phyloP scores from a whole-genome alignment of 2,797 vertebrate species.

The Malurus leucopterus region DNA sequence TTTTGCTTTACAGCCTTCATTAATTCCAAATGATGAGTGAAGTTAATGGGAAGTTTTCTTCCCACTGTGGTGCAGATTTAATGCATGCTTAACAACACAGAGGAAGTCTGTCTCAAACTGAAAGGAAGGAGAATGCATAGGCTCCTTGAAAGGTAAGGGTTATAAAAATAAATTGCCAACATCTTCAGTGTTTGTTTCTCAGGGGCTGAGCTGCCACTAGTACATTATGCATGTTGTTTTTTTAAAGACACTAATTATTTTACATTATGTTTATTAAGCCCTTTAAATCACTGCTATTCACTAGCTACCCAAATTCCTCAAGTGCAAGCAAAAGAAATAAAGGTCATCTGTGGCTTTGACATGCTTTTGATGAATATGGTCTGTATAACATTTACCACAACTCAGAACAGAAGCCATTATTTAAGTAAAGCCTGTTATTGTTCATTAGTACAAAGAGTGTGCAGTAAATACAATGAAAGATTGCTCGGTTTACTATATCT shows the following conservation, averaged over 20 bases:
- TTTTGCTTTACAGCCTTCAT: constrained; percentile 10
- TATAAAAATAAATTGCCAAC: constrained; percentile 20
- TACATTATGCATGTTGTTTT: neutral
- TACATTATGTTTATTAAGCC: constrained; percentile 55
- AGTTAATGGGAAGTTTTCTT: constrained; percentile 42
- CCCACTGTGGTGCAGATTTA: neutral
- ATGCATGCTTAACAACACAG: neutral
- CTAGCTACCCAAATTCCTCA: constrained; percentile 31
- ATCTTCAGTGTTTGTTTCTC: constrained; percentile 33
- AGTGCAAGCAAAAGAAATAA: constrained; percentile 54
- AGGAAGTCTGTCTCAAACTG: neutral
- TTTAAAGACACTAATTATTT: constrained; percentile 50
- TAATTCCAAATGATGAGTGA: constrained; percentile 42
- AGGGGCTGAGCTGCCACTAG: neutral
- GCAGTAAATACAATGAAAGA: constrained; percentile 77
- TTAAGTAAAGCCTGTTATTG: constrained; percentile 71
- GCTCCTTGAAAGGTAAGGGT: neutral
- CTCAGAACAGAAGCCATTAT: constrained; percentile 65
- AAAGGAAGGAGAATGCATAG: neutral
- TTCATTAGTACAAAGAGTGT: constrained; percentile 78
- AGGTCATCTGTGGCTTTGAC: constrained; percentile 35
- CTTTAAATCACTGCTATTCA: constrained; percentile 36
- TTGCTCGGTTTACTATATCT: constrained; percentile 74
- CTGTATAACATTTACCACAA: constrained; percentile 54
- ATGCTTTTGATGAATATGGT: constrained; percentile 63